Evolutionary conservation across 1,140 invertebrate genomes (phyloP).

Genomic region (Kradibia gibbosae): DNA sequence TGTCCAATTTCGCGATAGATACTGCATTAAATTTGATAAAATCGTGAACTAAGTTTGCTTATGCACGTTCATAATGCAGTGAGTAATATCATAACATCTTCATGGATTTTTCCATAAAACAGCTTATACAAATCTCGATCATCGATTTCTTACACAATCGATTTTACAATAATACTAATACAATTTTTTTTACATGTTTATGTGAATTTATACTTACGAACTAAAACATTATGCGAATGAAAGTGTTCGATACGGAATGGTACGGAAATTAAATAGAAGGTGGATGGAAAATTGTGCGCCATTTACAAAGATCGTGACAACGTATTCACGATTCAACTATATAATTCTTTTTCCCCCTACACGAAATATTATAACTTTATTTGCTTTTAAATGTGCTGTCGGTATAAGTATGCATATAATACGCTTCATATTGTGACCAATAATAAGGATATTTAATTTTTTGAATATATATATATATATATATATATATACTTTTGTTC

Average conservation of each 20-base stretch:
- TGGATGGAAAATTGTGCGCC: slow-evolving; percentile 38
- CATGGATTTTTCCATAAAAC: slow-evolving; percentile 8
- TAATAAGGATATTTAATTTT: too few relatives aligned
- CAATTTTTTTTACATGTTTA: neutral
- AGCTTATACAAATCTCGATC: slow-evolving; percentile 27
- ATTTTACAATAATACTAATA: slow-evolving; percentile 22
- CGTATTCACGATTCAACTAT: slow-evolving; percentile 72
- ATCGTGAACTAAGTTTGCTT: neutral
- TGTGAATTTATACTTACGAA: neutral
- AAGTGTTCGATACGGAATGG: neutral
- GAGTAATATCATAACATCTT: neutral
- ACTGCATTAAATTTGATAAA: neutral
- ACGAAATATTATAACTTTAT: slow-evolving; percentile 35
- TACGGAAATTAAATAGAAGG: neutral
- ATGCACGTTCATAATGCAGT: neutral
- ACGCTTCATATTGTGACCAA: slow-evolving; percentile 52
- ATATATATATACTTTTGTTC: slow-evolving; percentile 36
- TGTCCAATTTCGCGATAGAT: neutral
- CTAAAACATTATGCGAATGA: neutral
- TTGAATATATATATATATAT: slow-evolving; percentile 15
- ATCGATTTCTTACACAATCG: slow-evolving; percentile 49
- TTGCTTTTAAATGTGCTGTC: slow-evolving; percentile 41
- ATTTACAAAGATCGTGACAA: slow-evolving; percentile 56
- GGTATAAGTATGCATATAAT: slow-evolving; percentile 45
- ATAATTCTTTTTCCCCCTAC: slow-evolving; percentile 53